Evolutionary conservation across 2,888 invertebrate genomes (phyloP).

Genomic region (Microplitis manilae): DNA sequence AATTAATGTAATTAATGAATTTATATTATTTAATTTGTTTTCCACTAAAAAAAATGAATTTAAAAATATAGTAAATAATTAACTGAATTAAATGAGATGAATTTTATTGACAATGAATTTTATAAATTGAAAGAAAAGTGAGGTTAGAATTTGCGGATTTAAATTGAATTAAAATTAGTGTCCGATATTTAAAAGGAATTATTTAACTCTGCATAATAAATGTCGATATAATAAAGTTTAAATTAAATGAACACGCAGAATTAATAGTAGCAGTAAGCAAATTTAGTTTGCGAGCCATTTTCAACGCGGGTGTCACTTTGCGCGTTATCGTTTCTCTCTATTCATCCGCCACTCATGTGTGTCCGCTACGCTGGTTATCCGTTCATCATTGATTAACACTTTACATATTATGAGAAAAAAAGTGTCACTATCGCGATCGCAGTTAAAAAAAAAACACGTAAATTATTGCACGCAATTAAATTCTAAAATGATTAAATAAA

Average conservation of each 20-base stretch:
- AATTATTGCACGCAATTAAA: background rate
- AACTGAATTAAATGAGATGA: background rate
- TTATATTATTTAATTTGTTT: too few species aligned
- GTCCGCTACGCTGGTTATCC: background rate
- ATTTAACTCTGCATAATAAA: background rate
- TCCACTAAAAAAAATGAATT: background rate
- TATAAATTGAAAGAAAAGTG: background rate
- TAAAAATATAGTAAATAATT: background rate
- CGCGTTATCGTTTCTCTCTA: background rate
- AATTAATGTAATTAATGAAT: too few species aligned
- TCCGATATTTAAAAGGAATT: background rate
- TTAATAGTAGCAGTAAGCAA: slow-evolving; percentile 15
- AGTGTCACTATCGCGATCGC: background rate
- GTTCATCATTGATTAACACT: background rate
- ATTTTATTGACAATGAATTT: background rate
- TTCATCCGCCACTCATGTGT: background rate
- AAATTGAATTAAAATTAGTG: background rate
- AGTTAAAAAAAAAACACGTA: background rate
- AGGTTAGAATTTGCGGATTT: background rate
- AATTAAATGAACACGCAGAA: slow-evolving; percentile 10
- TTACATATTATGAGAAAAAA: background rate
- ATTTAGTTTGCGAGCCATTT: background rate
- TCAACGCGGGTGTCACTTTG: background rate
- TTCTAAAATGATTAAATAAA: background rate
- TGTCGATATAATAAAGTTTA: slow-evolving; percentile 19